phyloP scores from a whole-genome alignment of 2,113 vertebrate species.

The Theristicus caerulescens region DNA sequence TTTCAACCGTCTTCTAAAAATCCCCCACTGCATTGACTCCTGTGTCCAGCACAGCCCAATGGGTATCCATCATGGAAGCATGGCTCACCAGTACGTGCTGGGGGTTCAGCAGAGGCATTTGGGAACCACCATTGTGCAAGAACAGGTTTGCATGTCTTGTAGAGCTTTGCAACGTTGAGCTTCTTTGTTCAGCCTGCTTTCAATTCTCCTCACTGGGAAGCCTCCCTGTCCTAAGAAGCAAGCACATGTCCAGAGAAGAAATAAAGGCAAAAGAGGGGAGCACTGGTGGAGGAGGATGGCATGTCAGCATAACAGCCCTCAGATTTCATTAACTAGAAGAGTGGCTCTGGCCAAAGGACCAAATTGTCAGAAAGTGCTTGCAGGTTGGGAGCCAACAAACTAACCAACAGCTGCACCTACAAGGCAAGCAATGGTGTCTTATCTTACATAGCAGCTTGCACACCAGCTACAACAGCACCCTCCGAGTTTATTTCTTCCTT shows the following conservation, averaged over 20 bases:
- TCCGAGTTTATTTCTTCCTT: neutral
- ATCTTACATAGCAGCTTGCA: neutral
- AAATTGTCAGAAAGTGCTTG: neutral
- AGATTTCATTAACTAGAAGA: neutral
- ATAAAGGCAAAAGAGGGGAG: neutral
- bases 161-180: neutral
- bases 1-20: neutral
- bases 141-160: too few relatives aligned
- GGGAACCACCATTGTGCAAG: neutral
- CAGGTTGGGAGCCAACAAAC: neutral
- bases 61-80: neutral
- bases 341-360: neutral
- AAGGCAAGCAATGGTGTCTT: neutral
- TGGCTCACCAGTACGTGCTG: neutral
- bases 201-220: neutral
- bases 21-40: neutral
- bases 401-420: neutral
- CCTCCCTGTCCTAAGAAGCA: neutral
- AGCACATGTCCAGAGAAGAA: neutral
- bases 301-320: neutral
- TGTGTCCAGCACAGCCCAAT: neutral
- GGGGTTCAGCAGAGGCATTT: neutral
- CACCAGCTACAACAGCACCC: neutral
- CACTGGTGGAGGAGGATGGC: neutral
- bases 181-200: neutral